Base-by-base conservation (phyloP, 2,888 invertebrate genomes). In the Ochropacha duplaris region DNA sequence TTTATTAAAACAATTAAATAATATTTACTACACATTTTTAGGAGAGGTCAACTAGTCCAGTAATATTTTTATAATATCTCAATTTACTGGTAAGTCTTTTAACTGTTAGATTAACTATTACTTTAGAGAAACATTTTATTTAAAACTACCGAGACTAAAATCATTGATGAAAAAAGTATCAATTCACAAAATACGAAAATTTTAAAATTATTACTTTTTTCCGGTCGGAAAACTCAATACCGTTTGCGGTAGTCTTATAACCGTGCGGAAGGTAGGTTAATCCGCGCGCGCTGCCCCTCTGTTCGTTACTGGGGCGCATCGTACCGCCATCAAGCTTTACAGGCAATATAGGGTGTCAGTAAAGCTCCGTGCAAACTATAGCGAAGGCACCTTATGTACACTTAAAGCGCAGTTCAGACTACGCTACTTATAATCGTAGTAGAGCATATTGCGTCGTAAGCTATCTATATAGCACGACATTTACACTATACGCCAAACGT, bases 271-370 rank as follows among this genome's bases (percentile, higher is more conserved):
- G 64, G 62, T 68, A 66, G 56, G 63, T 64, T 64, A 57, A 60
- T 64, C 65, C 77, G 79, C 78, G 81, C 80, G 81, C 76, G 74
- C 68, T 72, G 83, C 80, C 75, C 78, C 74, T 71, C 74, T 68
- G 69, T 61, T 65, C 60, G 64, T 67, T 77, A 84, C 83, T 86
- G 84, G 83, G 76, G 79, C 81, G 80, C 72, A 61, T 60, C 60
- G 60, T 55, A 64, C 61, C 63, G 68, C 64, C 68, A 65, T 65
- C 60, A 60, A 72, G 71, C 73, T 74, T 65, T 60, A 55, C 54
- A 26, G 52, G 26, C 58, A 11, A 24, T 24, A 49, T 55, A 24
- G 51, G 52, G 59, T 54, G 61, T 50, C 55, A 51, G 54, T 52
- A 56, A 64, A 66, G 64, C 61, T 62, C 62, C 62, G 61, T 61